These are phyloP conservation scores for Hystrix cristata DNA, from an alignment of 2,113 vertebrate species.

Conservation along the genomic window DNA sequence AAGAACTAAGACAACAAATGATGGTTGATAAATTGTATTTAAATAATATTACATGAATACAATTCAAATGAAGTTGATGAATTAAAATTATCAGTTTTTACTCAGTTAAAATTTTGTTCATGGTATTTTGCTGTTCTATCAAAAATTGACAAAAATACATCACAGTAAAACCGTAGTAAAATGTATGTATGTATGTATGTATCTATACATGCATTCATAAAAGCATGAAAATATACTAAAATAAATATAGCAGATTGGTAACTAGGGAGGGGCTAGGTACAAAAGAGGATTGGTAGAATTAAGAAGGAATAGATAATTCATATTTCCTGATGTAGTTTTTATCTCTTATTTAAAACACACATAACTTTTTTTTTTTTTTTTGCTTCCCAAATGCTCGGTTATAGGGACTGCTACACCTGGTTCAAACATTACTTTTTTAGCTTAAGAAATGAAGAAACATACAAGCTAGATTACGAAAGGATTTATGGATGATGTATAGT, in stretches of 20 bases:
- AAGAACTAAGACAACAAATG: neutral
- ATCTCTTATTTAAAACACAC: neutral
- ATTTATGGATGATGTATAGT: neutral
- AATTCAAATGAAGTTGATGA: neutral
- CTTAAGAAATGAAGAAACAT: neutral
- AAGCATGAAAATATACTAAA: neutral
- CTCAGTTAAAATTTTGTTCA: neutral
- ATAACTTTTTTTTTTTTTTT: neutral
- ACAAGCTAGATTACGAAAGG: neutral
- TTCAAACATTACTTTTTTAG: neutral
- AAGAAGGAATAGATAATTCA: neutral
- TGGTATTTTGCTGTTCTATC: neutral
- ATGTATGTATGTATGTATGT: neutral
- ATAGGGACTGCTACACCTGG: neutral
- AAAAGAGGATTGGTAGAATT: neutral
- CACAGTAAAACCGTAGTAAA: slow-evolving; percentile 21
- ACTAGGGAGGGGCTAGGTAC: neutral
- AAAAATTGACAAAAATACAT: slow-evolving; percentile 1
- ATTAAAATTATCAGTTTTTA: neutral
- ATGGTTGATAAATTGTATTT: neutral
- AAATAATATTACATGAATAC: neutral
- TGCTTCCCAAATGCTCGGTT: neutral
- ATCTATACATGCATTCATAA: neutral
- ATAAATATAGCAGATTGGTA: neutral
- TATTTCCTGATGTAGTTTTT: neutral